Evolutionary conservation across 2,797 vertebrate genomes (phyloP).

Genomic region (Yasuhikotakia modesta): DNA sequence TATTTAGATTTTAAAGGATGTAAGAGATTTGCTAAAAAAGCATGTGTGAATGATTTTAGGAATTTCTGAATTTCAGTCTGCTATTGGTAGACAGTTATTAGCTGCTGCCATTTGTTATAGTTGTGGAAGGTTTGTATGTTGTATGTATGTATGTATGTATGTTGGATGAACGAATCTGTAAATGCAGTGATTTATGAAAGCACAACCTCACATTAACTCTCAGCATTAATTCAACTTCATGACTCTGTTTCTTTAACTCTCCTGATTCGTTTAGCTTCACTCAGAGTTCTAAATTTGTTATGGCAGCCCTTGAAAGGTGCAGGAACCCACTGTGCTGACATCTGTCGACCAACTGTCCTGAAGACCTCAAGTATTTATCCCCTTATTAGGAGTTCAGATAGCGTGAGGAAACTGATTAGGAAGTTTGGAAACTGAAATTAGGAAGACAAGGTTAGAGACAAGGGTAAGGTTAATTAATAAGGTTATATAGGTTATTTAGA

Average conservation of each 20-base stretch:
- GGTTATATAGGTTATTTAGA: too few relatives aligned
- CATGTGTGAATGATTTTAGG: constrained; percentile 31
- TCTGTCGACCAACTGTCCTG: constrained; percentile 60
- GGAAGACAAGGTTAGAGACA: too few relatives aligned
- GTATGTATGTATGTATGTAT: too few relatives aligned
- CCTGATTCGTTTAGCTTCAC: constrained; percentile 57
- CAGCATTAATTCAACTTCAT: not conserved
- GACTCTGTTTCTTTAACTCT: constrained; percentile 12
- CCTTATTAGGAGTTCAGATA: constrained; percentile 42
- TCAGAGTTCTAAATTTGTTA: constrained; percentile 54
- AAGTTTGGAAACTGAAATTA: too few relatives aligned
- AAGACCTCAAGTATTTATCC: constrained; percentile 53
- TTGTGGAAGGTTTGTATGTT: not conserved
- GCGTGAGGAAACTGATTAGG: too few relatives aligned
- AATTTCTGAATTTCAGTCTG: constrained; percentile 20
- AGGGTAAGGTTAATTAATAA: too few relatives aligned
- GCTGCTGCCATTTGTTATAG: constrained; percentile 1
- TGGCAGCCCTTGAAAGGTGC: constrained; percentile 29
- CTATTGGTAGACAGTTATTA: constrained; percentile 5
- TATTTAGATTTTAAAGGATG: constrained; percentile 38
- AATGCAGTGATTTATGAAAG: not conserved
- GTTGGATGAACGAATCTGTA: not conserved
- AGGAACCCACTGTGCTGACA: constrained; percentile 62
- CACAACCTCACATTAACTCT: not conserved
- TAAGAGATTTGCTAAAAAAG: constrained; percentile 48